Base-by-base conservation (phyloP, 1,140 invertebrate genomes). In the Hermatobates lingyangjiaoensis region DNA sequence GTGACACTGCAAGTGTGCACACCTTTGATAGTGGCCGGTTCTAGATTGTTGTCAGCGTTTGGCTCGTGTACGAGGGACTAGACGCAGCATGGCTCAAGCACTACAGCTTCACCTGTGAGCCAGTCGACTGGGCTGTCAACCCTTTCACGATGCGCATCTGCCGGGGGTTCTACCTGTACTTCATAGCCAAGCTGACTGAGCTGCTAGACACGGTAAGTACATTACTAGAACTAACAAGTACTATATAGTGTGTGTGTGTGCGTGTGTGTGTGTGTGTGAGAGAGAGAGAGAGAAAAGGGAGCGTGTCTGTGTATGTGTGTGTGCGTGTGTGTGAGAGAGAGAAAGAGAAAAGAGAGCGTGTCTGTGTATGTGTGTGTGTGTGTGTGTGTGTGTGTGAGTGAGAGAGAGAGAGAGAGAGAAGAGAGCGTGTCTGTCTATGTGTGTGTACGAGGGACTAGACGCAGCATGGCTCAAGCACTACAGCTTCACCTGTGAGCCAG, bases 181-280 rank as follows among this genome's bases (percentile, higher is more conserved):
- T 90, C 65, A 64, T 92, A 57, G 89, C 88, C 3, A 95, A 95
- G 69, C 73, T 88, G 27, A 76, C 89, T 0, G 92, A 96, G 65
- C 76, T 94, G 21, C 67, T 90, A 5, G 91, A 96, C 64, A 95
- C 91, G 2, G 74, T 69, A 59, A 59, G 61, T 58, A 27, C n/a
- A 39, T 23, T 23, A 44, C 25, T 45, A 34, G 15, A 34, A 34
- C 15, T 7, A 7, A 34, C 15, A 34, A 15, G 7, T 15, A 34
- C 28, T 34, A 34, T 15, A 34, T 34, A 34, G 15, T 7, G 15
- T 15, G 7, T 15, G 15, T 34, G 7, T 34, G 15, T 7, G 7
- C 15, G 15, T 15, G 15, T 34, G 7, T 15, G 7, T 7, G 28
- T 7, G 7, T 34, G 15, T 34, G 7, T 15, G 28, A 34, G 15